Percentiles rank a stretch among this genome's conserved stretches.
Evolutionary conservation across 1,140 invertebrate species (phyloP).

Genomic region (Bombus huntii): DNA sequence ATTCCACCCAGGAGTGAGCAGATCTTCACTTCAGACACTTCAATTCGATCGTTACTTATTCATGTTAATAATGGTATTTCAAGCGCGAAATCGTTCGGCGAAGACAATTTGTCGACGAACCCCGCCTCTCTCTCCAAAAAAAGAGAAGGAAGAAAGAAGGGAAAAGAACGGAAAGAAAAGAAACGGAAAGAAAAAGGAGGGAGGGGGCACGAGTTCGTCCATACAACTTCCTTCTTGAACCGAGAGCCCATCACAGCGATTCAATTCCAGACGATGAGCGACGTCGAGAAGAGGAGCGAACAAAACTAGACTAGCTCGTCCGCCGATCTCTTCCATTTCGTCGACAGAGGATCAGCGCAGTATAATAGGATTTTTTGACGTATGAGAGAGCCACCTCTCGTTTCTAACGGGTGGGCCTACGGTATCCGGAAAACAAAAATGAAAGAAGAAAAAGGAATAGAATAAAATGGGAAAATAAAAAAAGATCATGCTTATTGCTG

Average conservation of each 20-base stretch:
- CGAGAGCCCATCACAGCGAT: slow-evolving; percentile 62
- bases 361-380: slow-evolving; percentile 69
- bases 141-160: too few species aligned
- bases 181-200: too few species aligned
- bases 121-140: not conserved
- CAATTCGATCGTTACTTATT: not conserved
- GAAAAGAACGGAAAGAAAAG: not conserved
- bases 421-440: not conserved
- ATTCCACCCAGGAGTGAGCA: not conserved
- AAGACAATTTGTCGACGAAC: slow-evolving; percentile 21
- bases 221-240: slow-evolving; percentile 57
- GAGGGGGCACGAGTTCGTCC: slow-evolving; percentile 26
- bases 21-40: too few species aligned
- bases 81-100: slow-evolving; percentile 15
- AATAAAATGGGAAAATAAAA: slow-evolving; percentile 16
- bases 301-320: slow-evolving; percentile 65
- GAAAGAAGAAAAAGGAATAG: not conserved
- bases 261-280: slow-evolving; percentile 66
- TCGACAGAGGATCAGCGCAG: slow-evolving; percentile 64
- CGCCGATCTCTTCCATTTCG: slow-evolving; percentile 64
- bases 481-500: slow-evolving; percentile 60
- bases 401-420: slow-evolving; percentile 42
- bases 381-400: slow-evolving; percentile 57
- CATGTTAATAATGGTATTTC: slow-evolving; percentile 3
- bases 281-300: slow-evolving; percentile 67